Conservation (phyloP, 2,797 vertebrate species). For the Centropyge bicolor region DNA sequence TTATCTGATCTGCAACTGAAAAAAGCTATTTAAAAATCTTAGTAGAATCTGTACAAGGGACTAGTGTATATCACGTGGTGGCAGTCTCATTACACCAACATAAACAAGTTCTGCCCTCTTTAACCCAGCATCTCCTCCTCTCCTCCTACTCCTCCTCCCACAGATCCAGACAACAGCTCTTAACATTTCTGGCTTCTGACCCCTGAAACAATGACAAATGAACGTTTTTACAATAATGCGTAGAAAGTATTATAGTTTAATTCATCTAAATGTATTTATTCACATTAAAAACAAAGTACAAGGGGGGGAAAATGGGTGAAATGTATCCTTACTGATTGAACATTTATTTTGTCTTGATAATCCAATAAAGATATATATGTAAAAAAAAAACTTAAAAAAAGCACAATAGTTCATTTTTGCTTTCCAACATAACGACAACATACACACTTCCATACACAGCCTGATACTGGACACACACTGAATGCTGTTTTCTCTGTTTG, state of each 20-base stretch:
- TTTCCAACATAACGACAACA: not conserved
- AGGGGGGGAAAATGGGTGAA: no score
- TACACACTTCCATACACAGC: not conserved
- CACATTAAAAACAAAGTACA: no score
- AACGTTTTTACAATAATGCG: not conserved
- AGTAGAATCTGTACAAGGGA: not conserved
- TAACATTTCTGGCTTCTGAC: slow-evolving; percentile 11
- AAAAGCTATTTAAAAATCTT: slow-evolving; percentile 20
- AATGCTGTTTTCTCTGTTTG: slow-evolving; percentile 8
- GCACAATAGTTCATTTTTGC: not conserved
- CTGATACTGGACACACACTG: not conserved
- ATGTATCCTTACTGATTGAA: no score
- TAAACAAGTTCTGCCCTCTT: slow-evolving; percentile 20
- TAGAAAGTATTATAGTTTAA: no score
- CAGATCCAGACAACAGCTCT: slow-evolving; percentile 15
- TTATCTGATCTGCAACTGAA: slow-evolving; percentile 33
- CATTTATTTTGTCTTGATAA: no score
- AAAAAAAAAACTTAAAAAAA: no score
- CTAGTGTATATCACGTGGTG: slow-evolving; percentile 1
- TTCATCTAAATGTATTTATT: no score
- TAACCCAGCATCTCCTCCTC: slow-evolving; percentile 1
- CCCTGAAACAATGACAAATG: not conserved
- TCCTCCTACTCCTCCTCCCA: not conserved
- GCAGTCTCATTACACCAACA: slow-evolving; percentile 6
- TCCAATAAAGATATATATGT: no score